Evolutionary conservation across 2,888 invertebrate genomes (phyloP), one percentile per base, ranked within the genome.

Genomic region (Beris chalybata): DNA sequence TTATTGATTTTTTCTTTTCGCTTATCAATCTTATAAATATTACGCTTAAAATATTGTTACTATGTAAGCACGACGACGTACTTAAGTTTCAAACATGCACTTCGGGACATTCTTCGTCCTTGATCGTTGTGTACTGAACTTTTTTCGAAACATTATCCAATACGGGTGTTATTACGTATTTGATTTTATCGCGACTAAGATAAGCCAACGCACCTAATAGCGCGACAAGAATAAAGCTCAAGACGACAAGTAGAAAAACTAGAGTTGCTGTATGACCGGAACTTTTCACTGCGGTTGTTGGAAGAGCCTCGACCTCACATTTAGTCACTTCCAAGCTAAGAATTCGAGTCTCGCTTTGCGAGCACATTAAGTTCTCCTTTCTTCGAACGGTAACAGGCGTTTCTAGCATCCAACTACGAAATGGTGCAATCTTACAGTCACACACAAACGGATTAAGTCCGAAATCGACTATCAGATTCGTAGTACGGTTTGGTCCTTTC

Each of bases 41-140:
- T 22, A 22, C 22, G 22, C 22, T 22, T 22, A 22, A 22, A 22
- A 22, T 22, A 22, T 22, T 22, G 22, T 22, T 22, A 22, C 22
- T 22, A 22, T 22, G 22, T 22, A 22, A 22, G 22, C 22, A 22
- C 22, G 22, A 22, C 3, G 22, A 22, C 22, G 3, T 22, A 22
- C 22, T 22, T 50, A 31, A 48, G 30, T 52, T 65, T 74, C 77
- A 81, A 69, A 81, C 80, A 71, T 81, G 79, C 55, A 81, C 81
- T 70, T 82, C 82, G 59, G 81, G 78, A 71, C 79, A 82, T 67
- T 86, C 86, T 70, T 83, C 83, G 71, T 85, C 85, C 67, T 85
- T 85, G 71, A 90, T 89, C 7, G 88, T 87, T 1, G 89, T 89
- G 73, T 90, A 90, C 70, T 89, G 88, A 45, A 90, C 89, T 76